Base-by-base conservation (phyloP, 2,888 invertebrate species). In the Ophioninae sp. region DNA sequence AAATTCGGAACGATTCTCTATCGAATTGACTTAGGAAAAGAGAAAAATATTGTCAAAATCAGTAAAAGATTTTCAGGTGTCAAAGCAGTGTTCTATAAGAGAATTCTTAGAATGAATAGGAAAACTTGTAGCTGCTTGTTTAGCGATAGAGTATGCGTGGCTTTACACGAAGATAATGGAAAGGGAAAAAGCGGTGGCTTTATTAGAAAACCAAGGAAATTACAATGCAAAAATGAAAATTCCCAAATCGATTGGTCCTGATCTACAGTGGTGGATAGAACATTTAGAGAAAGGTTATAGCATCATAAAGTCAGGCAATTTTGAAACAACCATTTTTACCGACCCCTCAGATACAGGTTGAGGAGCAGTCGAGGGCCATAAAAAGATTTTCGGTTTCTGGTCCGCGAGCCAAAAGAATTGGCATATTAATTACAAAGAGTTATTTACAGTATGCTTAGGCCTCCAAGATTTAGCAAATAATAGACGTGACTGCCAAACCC, bases 151-250 rank as follows among this genome's bases (percentile, higher is more conserved):
- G 13, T 63, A 58, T 17, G 58, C 17, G 9, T 17, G n/a, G 44
- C 0, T 76, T 5, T 67, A 76, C 37, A 72, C 41, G 41, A 81
- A 75, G 64, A 80, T 22, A 23, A 78, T 61, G 30, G 72, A 59
- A 71, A 74, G 84, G 74, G 84, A 77, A n/a, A 78, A 78, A 56
- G 51, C 58, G 44, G 63, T 76, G n/a, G 75, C 63, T n/a, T 13
- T 59, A 71, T n/a, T 68, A 59, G 56, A 51, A 39, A 75, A 23
- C 22, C 56, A 10, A 10, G 61, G 17, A 76, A 75, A 67, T 59
- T 76, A 67, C 23, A 59, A 59, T 59, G 22, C 23, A 39, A 76
- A n/a, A 39, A 80, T 83, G 23, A 10, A 1, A 22, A 67, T 80
- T 3, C 80, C 77, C 2, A 30, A 10, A 2, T 73, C 39, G 22